These are phyloP conservation scores for Eurystomus glaucurus DNA, from an alignment of 2,797 vertebrate genomes.

Conservation along the genomic window DNA sequence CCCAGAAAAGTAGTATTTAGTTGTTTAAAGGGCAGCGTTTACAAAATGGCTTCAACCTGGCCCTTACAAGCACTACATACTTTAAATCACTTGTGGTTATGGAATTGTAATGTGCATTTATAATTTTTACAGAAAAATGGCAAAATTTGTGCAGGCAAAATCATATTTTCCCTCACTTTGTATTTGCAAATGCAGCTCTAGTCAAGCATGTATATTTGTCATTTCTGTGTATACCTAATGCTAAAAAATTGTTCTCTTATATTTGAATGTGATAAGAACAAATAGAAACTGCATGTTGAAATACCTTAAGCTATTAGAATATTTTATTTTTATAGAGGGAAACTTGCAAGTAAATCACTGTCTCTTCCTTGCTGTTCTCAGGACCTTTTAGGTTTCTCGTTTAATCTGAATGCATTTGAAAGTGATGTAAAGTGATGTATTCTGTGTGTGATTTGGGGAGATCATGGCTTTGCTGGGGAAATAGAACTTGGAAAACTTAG, in stretches of 20 bases:
- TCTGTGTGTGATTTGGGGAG: not conserved
- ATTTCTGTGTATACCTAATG: not conserved
- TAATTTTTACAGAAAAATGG: not conserved
- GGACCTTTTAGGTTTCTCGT: not conserved
- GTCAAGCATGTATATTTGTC: not conserved
- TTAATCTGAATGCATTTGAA: not conserved
- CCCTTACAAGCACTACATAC: not conserved
- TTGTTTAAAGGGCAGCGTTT: not conserved
- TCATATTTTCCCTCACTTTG: not conserved
- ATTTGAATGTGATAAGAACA: not conserved
- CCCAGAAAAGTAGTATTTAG: not conserved
- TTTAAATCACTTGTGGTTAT: not conserved
- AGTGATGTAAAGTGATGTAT: not conserved
- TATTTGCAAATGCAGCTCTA: not conserved
- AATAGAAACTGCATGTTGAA: not conserved
- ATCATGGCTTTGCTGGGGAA: not conserved
- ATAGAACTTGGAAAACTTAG: not conserved
- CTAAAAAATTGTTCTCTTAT: not conserved
- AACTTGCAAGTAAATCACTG: not conserved
- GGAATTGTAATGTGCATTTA: not conserved
- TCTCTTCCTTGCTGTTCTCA: not conserved
- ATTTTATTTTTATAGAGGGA: not conserved
- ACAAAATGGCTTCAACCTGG: conserved; percentile 7
- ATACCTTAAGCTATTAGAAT: not conserved
- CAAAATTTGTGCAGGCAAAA: not conserved